Evolutionary conservation across 2,797 vertebrate species (phyloP), one percentile per base, ranked within the genome.

Genomic region (Propithecus deckenii): DNA sequence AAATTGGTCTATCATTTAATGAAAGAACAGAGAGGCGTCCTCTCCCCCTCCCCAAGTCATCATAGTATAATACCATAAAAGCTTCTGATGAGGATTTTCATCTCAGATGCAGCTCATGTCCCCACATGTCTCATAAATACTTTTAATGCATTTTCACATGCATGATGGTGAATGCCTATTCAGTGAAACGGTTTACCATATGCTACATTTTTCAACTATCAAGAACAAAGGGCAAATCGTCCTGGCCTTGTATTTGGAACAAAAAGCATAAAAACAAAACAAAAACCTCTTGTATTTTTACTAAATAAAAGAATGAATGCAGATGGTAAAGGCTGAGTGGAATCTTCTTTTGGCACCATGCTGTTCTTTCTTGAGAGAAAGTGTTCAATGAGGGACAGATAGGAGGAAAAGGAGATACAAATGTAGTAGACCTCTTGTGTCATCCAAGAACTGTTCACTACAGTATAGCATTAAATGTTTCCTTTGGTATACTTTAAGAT

Each of bases 61-160:
- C 28, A 38, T 1, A 1, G 35, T 6, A 90, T 75, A 59, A 69
- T 0, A 93, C 32, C 7, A 76, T 30, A 89, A 87, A 72, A 78
- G 84, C 12, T 10, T 61, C 43, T 61, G 81, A 93, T 76, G 9
- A 71, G 50, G 59, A 86, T 57, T 55, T 23, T 43, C 38, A n/a
- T 84, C 91, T 96, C 55, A 75, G 25, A 96, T 86, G 80, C 63
- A 75, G 76, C 61, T 65, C 32, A 63, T 46, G 69, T 95, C 46
- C 93, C 89, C 75, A 84, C 57, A 85, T 48, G 93, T 79, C 94
- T 91, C 93, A 65, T 94, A 79, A 96, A 97, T 97, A 67, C 75
- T 90, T 84, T 86, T 61, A 85, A 79, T 17, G 76, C 94, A 90
- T 89, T 97, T 87, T 94, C 95, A 93, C 93, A 83, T 52, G 76